Evolutionary conservation across 2,888 invertebrate species (phyloP), one percentile per base, ranked within the genome.

Genomic region (Drosophila hamatofila): DNA sequence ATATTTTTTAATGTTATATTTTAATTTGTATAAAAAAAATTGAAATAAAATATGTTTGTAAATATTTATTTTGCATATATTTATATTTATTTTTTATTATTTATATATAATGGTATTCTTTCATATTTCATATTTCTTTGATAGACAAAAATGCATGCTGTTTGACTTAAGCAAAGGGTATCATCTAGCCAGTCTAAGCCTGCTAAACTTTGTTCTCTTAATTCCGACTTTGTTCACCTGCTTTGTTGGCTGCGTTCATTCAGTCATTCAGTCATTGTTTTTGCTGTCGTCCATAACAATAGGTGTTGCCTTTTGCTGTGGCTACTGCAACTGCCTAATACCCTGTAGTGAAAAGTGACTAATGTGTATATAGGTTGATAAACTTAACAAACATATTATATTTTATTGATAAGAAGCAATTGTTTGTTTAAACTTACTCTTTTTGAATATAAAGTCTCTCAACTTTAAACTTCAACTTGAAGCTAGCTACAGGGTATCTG

Each of bases 171-270:
- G 65, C 60, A 11, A 27, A 64, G 65, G 41, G 67, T 57, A 67
- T 67, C 18, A 7, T 12, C 6, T 1, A 42, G 70, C 44, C 60
- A 2, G 30, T 3, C 48, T 11, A 18, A n/a, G n/a, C 2, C 37
- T 35, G 27, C 16, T 41, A 23, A 23, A 57, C 14, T 33, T 16
- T 5, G 7, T 33, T 57, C 21, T 3, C n/a, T 69, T 48, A 9
- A 25, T 7, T n/a, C 14, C 9, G 14, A 27, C n/a, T 27, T 63
- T 52, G 21, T 48, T 69, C 21, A 42, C 21, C 73, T 60, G 69
- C 51, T 78, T 64, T 51, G 87, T 84, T 23, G 68, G 56, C 61
- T 83, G 84, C 75, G 83, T 85, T 80, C 81, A 88, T 68, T 84
- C 78, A 72, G 23, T n/a, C 30, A 59, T 54, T 60, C 81, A 72